Conservation (phyloP, 2,113 vertebrate genomes). For the Rhizomys pruinosus region DNA sequence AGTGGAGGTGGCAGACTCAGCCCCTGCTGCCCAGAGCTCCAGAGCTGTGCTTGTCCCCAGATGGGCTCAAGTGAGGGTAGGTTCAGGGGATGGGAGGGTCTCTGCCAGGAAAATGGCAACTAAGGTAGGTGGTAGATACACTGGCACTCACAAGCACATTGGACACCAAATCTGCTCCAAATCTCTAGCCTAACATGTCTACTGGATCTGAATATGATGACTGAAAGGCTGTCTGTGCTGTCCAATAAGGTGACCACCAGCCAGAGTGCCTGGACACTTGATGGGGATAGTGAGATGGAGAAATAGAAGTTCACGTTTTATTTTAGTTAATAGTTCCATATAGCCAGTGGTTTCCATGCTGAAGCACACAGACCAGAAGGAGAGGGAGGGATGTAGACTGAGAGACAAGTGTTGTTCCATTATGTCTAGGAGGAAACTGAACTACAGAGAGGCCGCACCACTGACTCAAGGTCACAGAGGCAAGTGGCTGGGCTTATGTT, state of each 20-base stretch:
- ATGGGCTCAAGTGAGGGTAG: not conserved
- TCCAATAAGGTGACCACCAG: not conserved
- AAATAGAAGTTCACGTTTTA: not conserved
- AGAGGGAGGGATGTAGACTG: not conserved
- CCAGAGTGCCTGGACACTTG: not conserved
- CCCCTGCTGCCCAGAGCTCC: not conserved
- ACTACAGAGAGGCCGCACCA: not conserved
- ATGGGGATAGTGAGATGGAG: not conserved
- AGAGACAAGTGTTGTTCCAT: not conserved
- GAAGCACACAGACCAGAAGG: not conserved
- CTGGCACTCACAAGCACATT: not conserved
- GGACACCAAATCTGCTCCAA: not conserved
- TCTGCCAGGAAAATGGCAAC: not conserved
- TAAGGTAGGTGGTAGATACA: not conserved
- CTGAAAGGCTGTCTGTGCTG: not conserved
- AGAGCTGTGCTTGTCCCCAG: not conserved
- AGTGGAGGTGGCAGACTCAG: not conserved
- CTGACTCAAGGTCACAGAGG: not conserved
- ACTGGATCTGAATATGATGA: not conserved
- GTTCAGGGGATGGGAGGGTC: not conserved
- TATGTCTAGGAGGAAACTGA: not conserved
- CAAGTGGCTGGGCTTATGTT: not conserved
- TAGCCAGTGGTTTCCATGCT: not conserved
- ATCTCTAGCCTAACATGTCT: too few species aligned
- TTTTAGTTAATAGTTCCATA: not conserved